Conservation (phyloP, 1,140 invertebrate species). For the Solen grandis region DNA sequence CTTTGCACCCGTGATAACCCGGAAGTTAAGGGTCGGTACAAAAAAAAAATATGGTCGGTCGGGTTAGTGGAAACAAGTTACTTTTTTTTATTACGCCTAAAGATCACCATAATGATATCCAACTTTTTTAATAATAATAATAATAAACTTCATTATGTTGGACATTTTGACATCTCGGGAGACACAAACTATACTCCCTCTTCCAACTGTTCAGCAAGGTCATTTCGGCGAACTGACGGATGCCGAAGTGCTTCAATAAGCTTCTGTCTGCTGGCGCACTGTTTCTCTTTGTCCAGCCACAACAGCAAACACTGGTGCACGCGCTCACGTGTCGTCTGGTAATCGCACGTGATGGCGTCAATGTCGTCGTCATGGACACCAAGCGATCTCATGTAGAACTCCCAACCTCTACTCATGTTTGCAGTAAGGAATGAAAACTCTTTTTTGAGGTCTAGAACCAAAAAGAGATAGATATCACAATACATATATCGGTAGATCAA, state of each 20-base stretch:
- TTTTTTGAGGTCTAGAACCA: slow-evolving; percentile 57
- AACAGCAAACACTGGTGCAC: slow-evolving; percentile 64
- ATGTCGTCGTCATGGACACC: slow-evolving; percentile 63
- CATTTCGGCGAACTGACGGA: slow-evolving; percentile 59
- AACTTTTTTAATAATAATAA: too few species aligned
- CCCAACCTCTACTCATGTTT: slow-evolving; percentile 68
- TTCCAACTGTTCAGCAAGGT: slow-evolving; percentile 56
- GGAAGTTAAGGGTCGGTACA: too few species aligned
- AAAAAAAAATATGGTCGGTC: too few species aligned
- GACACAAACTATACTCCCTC: slow-evolving; percentile 15
- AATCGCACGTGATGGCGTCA: slow-evolving; percentile 56
- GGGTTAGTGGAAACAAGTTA: too few species aligned
- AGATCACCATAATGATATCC: too few species aligned
- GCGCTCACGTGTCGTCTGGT: slow-evolving; percentile 66
- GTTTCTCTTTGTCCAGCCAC: slow-evolving; percentile 58
- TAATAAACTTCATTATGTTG: too few species aligned
- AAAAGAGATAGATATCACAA: too few species aligned
- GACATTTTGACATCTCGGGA: too few species aligned
- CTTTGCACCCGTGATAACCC: too few species aligned
- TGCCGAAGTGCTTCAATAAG: slow-evolving; percentile 59
- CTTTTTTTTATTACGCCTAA: too few species aligned
- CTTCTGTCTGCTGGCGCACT: slow-evolving; percentile 45
- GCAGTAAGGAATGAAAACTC: slow-evolving; percentile 67
- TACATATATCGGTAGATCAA: too few species aligned
- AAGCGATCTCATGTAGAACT: slow-evolving; percentile 66